Evolutionary conservation across 2,113 vertebrate species (phyloP), one percentile per base, ranked within the genome.

Genomic region (Bothrops jararaca): DNA sequence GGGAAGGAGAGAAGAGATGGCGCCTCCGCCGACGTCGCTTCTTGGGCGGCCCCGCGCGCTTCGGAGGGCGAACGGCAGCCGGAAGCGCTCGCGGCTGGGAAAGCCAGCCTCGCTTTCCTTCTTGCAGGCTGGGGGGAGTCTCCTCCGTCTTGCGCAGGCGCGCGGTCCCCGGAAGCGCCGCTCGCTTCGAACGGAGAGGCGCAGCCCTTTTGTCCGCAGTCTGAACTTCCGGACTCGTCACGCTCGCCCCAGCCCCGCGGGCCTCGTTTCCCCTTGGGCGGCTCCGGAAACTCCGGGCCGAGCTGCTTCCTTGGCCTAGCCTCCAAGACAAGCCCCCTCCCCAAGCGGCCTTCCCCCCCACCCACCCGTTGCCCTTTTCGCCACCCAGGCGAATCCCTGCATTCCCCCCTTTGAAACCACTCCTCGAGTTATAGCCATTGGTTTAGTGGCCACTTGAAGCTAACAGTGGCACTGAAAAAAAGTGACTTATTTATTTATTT

Each of bases 91-190:
- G 85, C 53, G 15, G 29, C 29, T 64, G 1, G 24, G 60, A 42
- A 22, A 2, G 80, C 39, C 6, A 11, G 20, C 39, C 39, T 22
- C 34, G 34, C 34, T 39, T 85, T n/a, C n/a, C 39, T 18, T 85
- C 20, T 23, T 20, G 20, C 1, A 9, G 22, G 29, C 1, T 13
- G 64, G 29, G n/a, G n/a, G 12, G 0, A 4, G 13, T 18, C 0
- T 2, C 64, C n/a, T 74, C 5, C n/a, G 12, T 34, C 12, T n/a
- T 74, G n/a, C 64, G 64, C 64, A 74, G 5, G 64, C 64, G 69
- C 69, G 4, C 3, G 1, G 0, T 0, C 13, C 4, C 26, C 60
- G 11, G 60, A 69, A 69, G 29, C 29, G 42, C 85, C 85, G 5
- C 9, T 29, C 39, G 4, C 10, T 48, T 34, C 45, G 29, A 12